Evolutionary conservation across 2,113 vertebrate species (phyloP).

Genomic region (Coregonus clupeaformis): DNA sequence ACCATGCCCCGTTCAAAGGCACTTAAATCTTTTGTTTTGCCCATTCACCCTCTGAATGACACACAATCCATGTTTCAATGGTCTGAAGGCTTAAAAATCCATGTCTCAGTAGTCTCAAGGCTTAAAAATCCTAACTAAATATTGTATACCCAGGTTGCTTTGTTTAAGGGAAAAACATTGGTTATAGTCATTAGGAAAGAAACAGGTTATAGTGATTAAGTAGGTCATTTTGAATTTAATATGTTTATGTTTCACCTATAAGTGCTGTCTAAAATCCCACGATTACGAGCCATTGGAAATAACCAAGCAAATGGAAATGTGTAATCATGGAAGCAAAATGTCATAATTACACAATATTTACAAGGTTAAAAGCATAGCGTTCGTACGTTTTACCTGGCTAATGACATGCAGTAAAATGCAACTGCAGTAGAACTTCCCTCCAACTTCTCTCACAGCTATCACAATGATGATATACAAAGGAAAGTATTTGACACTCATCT

Average conservation of each 20-base stretch:
- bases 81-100: no score
- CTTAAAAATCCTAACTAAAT: no score
- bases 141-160: not conserved
- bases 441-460: not conserved
- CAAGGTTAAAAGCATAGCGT: conserved; percentile 51
- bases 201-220: not conserved
- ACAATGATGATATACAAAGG: not conserved
- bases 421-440: no score
- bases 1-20: no score
- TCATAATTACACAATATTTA: conserved; percentile 57
- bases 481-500: conserved; percentile 19
- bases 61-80: no score
- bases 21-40: no score
- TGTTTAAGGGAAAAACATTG: no score
- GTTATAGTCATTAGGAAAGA: not conserved
- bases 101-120: no score
- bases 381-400: conserved; percentile 34
- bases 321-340: conserved; percentile 35
- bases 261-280: conserved; percentile 61
- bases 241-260: conserved; percentile 55
- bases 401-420: conserved; percentile 24
- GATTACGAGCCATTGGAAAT: conserved; percentile 48
- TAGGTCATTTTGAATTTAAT: not conserved
- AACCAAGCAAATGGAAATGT: conserved; percentile 40
- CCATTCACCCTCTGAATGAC: no score